Base-by-base conservation (phyloP, 2,888 invertebrate genomes). In the Andrena haemorrhoa region DNA sequence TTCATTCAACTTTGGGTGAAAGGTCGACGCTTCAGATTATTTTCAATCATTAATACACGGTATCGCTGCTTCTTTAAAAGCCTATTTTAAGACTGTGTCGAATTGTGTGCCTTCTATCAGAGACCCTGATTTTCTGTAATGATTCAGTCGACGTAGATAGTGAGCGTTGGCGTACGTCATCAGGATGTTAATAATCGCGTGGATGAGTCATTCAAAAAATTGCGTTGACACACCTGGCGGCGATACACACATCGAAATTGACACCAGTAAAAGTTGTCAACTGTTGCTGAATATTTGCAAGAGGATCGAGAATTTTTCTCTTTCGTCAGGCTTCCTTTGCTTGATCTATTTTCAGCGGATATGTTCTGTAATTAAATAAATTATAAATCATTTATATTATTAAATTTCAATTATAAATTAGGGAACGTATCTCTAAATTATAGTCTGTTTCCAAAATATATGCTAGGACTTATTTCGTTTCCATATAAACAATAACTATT, bases 121-220 rank as follows among this genome's bases (percentile, higher is more conserved):
- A 41, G 41, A 1, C 41, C 16, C 41, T 41, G 41, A 41, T 41
- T 41, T 41, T 41, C 41, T 16, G 41, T 16, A 41, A 41, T 41
- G 41, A 16, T 41, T 41, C 41, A 41, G 16, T 41, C 41, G 41
- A 16, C 41, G 41, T 41, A 56, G 56, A n/a, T 29, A 41, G 41
- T 20, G 16, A 65, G 8, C 47, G 64, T 26, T 47, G 47, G 47
- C n/a, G 47, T 47, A 49, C 47, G 29, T 47, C 26, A 65, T 49
- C 29, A 35, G 10, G 29, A 10, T 16, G 65, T 49, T 47, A 47
- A 65, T 29, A 41, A 41, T 41, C 41, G 41, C 41, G 16, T 41
- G 71, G 29, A 71, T 70, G 70, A 60, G 47, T 71, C 60, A 58
- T 12, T 60, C 41, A 60, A 58, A 61, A 71, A 61, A 47, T 61